Conservation (phyloP, 2,113 vertebrate species). For the Heterotilapia buettikoferi region DNA sequence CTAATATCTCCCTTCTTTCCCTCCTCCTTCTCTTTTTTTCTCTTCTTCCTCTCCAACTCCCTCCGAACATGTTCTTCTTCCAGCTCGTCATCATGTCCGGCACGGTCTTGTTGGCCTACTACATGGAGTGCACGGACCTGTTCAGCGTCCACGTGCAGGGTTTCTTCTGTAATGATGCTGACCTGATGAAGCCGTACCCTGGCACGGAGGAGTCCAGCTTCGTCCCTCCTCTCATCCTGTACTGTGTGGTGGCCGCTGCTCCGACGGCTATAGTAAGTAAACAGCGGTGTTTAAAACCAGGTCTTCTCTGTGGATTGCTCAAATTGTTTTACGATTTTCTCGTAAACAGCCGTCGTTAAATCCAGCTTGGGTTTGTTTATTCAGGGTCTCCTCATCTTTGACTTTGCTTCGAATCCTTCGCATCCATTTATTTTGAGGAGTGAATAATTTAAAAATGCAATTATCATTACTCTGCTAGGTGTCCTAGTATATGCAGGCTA, state of each 20-base stretch:
- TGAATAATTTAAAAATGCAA: not conserved
- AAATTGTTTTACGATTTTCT: not conserved
- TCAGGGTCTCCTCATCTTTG: not conserved
- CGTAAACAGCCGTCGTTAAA: not conserved
- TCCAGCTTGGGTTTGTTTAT: not conserved
- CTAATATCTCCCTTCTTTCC: not conserved
- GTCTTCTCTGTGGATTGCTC: not conserved
- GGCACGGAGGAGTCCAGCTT: slow-evolving; percentile 91
- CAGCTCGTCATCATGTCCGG: slow-evolving; percentile 99
- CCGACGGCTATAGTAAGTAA: slow-evolving; percentile 91
- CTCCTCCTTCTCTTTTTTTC: not conserved
- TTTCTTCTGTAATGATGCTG: slow-evolving; percentile 97
- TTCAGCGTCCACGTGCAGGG: slow-evolving; percentile 96
- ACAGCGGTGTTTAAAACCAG: not conserved
- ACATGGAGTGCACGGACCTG: slow-evolving; percentile 96
- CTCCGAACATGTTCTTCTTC: slow-evolving; percentile 79
- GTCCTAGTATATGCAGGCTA: not conserved
- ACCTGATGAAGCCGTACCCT: slow-evolving; percentile 96
- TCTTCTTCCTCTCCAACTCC: not conserved
- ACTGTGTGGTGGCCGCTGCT: slow-evolving; percentile 89
- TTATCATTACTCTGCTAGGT: not conserved
- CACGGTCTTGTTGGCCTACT: slow-evolving; percentile 94
- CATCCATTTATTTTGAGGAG: not conserved
- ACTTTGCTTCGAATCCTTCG: not conserved
- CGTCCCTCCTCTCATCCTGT: slow-evolving; percentile 90